Percentiles rank a stretch among this genome's conserved stretches.
These are phyloP conservation scores for Sciurus vulgaris DNA, from an alignment of 2,797 vertebrate genomes.

Conservation along the genomic window DNA sequence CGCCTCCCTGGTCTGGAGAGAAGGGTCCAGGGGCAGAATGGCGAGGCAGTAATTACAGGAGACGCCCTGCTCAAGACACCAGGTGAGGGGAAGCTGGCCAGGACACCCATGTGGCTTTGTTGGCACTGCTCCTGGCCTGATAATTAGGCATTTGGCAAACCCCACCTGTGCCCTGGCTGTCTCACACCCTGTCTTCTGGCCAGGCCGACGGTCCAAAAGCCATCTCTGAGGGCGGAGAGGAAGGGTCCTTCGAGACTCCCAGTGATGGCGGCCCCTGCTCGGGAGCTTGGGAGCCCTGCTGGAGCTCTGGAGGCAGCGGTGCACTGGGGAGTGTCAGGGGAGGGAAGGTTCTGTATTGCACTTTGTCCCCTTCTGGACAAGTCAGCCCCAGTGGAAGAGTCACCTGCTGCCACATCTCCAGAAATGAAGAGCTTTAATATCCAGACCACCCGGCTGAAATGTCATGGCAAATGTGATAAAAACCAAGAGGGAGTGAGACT, in stretches of 20 bases:
- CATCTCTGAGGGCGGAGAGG: background rate
- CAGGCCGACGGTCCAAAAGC: conserved; percentile 16
- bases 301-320: background rate
- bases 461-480: conserved; percentile 87
- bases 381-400: conserved; percentile 67
- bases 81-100: conserved; percentile 75
- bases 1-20: conserved; percentile 81
- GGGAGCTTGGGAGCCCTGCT: background rate
- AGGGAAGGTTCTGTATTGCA: conserved; percentile 78
- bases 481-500: conserved; percentile 77
- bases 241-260: conserved; percentile 10
- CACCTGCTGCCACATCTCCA: conserved; percentile 79
- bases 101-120: conserved; percentile 82
- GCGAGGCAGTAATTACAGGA: conserved; percentile 81
- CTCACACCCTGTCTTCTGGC: conserved; percentile 74
- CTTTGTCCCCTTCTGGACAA: conserved; percentile 71
- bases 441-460: conserved; percentile 89
- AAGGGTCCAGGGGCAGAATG: conserved; percentile 82
- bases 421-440: conserved; percentile 82
- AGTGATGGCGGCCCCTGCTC: background rate
- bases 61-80: conserved; percentile 82
- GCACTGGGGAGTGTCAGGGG: background rate
- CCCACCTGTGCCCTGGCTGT: conserved; percentile 62
- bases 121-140: conserved; percentile 82
- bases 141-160: conserved; percentile 82